Percentiles rank a stretch among this genome's conserved stretches.
These are phyloP conservation scores for Gymnosoma rotundatum DNA, from an alignment of 2,888 invertebrate genomes.

Conservation along the genomic window DNA sequence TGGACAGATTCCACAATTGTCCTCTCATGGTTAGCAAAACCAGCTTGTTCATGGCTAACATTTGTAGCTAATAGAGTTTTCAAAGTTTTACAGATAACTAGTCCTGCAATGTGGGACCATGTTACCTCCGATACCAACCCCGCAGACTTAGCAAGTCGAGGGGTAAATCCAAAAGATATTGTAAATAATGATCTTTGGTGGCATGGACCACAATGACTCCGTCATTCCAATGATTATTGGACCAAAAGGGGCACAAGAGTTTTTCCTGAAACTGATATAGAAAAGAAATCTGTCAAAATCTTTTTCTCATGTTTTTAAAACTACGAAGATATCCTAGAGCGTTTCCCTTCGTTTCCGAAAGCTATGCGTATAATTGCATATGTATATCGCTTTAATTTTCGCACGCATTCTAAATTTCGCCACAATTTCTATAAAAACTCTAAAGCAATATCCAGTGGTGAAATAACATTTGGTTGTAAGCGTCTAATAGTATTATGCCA, in stretches of 20 bases:
- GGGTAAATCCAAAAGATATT: conserved; percentile 9
- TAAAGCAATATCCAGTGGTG: no score
- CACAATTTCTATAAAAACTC: no score
- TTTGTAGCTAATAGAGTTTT: conserved; percentile 28
- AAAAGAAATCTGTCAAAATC: conserved; percentile 4
- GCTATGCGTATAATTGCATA: no score
- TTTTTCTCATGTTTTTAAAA: conserved; percentile 34
- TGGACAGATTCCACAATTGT: conserved; percentile 39
- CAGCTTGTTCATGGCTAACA: conserved; percentile 35
- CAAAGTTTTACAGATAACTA: conserved; percentile 28
- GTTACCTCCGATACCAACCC: conserved; percentile 43
- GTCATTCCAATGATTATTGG: not conserved
- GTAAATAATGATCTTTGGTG: no score
- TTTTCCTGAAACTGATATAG: conserved; percentile 2
- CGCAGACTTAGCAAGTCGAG: conserved; percentile 48
- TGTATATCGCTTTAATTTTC: no score
- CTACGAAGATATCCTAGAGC: conserved; percentile 1
- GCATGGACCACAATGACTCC: conserved; percentile 21
- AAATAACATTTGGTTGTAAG: no score
- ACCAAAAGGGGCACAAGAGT: no score
- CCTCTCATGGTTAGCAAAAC: conserved; percentile 32
- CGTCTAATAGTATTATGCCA: no score
- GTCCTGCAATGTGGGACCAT: conserved; percentile 18
- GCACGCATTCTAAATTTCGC: no score
- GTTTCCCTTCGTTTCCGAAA: conserved; percentile 14